Evolutionary conservation across 2,797 vertebrate genomes (phyloP), one percentile per base, ranked within the genome.

Genomic region (Phrynocephalus forsythii): DNA sequence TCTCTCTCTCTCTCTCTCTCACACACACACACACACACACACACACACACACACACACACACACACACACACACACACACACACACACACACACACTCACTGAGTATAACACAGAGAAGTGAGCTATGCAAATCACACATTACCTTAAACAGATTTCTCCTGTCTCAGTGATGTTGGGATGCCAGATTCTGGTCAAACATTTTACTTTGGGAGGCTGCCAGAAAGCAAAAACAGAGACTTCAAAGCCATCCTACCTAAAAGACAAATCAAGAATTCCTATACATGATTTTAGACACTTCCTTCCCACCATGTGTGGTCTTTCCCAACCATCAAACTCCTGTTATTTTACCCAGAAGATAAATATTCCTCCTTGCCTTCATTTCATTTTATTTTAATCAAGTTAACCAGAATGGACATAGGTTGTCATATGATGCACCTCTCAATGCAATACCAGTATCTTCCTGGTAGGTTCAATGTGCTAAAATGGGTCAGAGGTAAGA

Each of bases 61-160:
- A 3, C 18, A 18, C 1, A 63, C 18, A 60, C 18, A 15, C 60
- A 63, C 5, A 63, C 60, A 63, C 18, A 63, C 15, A 60, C 18
- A 15, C 60, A 63, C 5, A 63, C 60, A 63, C 18, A 63, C 60
- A 20, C 60, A 16, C 18, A 3, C 18, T 20, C 1, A 63, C 18
- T 20, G 60, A 75, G 7, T 30, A 3, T 18, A 73, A 48, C 1
- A 22, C 26, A 76, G 8, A 38, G 71, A 81, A 76, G n/a, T 77
- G 63, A 86, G 33, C 9, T 33, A 68, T 22, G 79, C 68, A 22
- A 87, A 16, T 83, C 73, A 44, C 1, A 77, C 26, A 69, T 95
- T 97, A 99, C 99, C 99, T 99, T 90, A 99, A 97, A 95, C 99
- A 99, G 95, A 99, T 99, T 92, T 99, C 99, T 72, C 99, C 99